Conservation (phyloP, 2,888 invertebrate genomes). For the Dolichopus griseipennis region DNA sequence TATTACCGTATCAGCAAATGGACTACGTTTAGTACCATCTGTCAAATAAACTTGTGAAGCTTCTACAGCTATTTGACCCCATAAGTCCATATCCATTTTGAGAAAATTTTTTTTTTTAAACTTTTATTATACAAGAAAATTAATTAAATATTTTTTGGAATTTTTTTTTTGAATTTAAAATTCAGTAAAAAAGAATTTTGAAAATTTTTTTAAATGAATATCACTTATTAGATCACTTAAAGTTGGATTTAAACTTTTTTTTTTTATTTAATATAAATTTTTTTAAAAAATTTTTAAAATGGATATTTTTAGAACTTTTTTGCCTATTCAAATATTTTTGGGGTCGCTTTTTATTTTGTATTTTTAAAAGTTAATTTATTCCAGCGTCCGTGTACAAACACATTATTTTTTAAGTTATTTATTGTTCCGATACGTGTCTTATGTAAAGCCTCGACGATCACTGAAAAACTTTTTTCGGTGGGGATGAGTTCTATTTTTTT, state of each 20-base stretch:
- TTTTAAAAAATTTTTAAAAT: not conserved
- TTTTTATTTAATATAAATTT: too few species aligned
- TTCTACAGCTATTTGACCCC: constrained; percentile 83
- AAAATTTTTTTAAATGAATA: too few species aligned
- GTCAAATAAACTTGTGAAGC: constrained; percentile 77
- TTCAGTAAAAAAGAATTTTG: too few species aligned
- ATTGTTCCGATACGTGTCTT: not conserved
- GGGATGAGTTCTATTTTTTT: not conserved
- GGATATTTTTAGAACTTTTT: too few species aligned
- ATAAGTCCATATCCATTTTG: constrained; percentile 69
- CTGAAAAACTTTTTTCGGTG: not conserved
- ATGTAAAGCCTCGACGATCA: not conserved
- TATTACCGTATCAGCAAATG: constrained; percentile 76
- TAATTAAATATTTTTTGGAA: not conserved
- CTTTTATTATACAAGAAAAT: not conserved
- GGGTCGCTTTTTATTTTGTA: too few species aligned
- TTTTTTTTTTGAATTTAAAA: too few species aligned
- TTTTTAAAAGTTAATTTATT: too few species aligned
- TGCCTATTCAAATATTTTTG: too few species aligned
- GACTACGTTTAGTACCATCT: constrained; percentile 71
- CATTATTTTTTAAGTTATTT: too few species aligned
- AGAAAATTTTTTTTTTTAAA: constrained; percentile 16
- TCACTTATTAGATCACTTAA: too few species aligned
- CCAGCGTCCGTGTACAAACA: not conserved
- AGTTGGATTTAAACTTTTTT: not conserved